Evolutionary conservation across 2,113 vertebrate genomes (phyloP).

Genomic region (Cochlearius cochlearius): DNA sequence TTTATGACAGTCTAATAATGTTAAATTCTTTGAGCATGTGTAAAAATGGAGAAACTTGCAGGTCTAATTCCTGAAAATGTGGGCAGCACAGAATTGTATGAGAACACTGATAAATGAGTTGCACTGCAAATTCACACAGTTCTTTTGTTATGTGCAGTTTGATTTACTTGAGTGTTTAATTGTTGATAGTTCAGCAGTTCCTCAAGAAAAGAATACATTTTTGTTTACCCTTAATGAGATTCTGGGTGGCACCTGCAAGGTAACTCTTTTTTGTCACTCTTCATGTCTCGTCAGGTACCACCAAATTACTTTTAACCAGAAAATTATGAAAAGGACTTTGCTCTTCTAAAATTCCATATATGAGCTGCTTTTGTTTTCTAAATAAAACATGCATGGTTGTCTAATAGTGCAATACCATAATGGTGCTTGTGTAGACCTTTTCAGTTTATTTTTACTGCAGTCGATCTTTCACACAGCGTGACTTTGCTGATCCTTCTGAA

Average conservation of each 20-base stretch:
- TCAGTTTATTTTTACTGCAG: not conserved
- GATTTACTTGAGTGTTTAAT: not conserved
- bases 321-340: not conserved
- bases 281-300: not conserved
- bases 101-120: not conserved
- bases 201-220: not conserved
- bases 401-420: not conserved
- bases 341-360: not conserved
- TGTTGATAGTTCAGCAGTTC: not conserved
- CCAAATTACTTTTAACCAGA: not conserved
- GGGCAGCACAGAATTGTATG: slow-evolving; percentile 4
- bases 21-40: slow-evolving; percentile 47
- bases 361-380: not conserved
- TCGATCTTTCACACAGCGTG: not conserved
- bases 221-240: not conserved
- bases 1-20: slow-evolving; percentile 61
- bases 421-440: not conserved
- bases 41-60: slow-evolving; percentile 37
- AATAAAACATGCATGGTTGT: not conserved
- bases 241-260: not conserved
- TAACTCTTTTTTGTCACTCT: not conserved
- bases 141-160: slow-evolving; percentile 16
- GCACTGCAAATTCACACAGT: not conserved
- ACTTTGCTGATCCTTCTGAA: not conserved
- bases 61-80: slow-evolving; percentile 49